phyloP scores from a whole-genome alignment of 2,113 vertebrate species.

The Cheilinus undulatus region DNA sequence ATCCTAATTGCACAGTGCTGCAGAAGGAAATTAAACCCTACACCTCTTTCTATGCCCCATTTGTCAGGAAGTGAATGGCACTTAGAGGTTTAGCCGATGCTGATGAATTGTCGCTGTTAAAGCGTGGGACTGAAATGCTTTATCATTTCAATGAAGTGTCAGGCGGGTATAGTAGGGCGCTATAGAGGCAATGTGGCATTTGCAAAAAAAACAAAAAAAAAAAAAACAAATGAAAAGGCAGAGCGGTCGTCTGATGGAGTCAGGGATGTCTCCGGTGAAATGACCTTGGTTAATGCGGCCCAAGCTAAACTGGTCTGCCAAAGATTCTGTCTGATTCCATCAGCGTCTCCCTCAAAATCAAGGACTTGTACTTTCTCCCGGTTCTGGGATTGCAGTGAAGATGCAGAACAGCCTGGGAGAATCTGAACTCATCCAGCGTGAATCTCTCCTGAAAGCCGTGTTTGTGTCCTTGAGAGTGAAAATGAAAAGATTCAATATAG shows the following conservation, averaged over 20 bases:
- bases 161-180: constrained; percentile 3
- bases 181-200: constrained; percentile 22
- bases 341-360: constrained; percentile 53
- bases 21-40: constrained; percentile 71
- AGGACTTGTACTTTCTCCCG: constrained; percentile 24
- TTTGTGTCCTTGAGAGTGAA: constrained; percentile 47
- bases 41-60: constrained; percentile 67
- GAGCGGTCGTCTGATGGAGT: constrained; percentile 2
- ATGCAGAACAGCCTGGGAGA: constrained; percentile 23
- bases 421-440: constrained; percentile 19
- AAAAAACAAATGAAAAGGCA: constrained; percentile 34
- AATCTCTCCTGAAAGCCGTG: constrained; percentile 33
- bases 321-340: constrained; percentile 66
- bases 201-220: too few species aligned
- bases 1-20: constrained; percentile 65
- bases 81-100: constrained; percentile 46
- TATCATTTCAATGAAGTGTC: constrained; percentile 52
- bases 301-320: constrained; percentile 59
- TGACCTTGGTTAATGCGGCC: constrained; percentile 65
- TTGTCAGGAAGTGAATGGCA: constrained; percentile 70
- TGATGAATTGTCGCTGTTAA: constrained; percentile 62
- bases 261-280: constrained; percentile 46
- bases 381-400: constrained; percentile 22
- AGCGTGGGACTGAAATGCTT: constrained; percentile 36
- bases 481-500: constrained; percentile 67